Base-by-base conservation (phyloP, 2,113 vertebrate species). In the Eupsittula cactorum region DNA sequence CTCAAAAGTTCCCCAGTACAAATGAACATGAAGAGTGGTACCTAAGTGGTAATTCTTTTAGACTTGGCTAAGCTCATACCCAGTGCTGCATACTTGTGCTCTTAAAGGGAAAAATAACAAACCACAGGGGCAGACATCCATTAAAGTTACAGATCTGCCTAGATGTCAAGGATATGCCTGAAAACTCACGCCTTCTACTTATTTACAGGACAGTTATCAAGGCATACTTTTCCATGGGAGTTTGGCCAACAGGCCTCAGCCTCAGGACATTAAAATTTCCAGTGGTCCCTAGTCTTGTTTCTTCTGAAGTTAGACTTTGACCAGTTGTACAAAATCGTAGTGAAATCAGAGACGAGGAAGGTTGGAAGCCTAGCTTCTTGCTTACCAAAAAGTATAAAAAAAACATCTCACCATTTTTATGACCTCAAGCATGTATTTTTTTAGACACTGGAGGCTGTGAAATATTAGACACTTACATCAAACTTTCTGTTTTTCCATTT, bases 401-500 rank as follows among this genome's bases (percentile, higher is more conserved):
- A 84, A 35, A 10, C 13, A 14, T 29, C 27, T 6, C 7, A 76
- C 21, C 1, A 20, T 69, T 91, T 93, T 82, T 92, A 25, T 91
- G 74, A 74, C 44, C 86, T 91, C 42, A 31, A 44, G 70, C 52
- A 0, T 55, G 17, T 85, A 33, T 71, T 86, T 92, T 87, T 87
- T 92, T 69, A 89, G 74, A 57, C 41, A 79, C 21, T n/a, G 35
- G 44, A 89, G 46, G 74, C 41, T 95, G 63, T 89, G 86, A 93
- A 89, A 82, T 92, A 82, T 41, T 87, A 94, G 89, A 65, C 62
- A 88, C 46, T 96, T 81, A 60, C 42, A 93, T 84, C 89, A 92
- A 82, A 94, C 60, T 87, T 89, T 89, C 57, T 89, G 84, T 1
- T 96, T 95, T 92, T 76, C 74, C 44, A 76, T 95, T 95, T 95